These are phyloP conservation scores for Cavia porcellus DNA, from an alignment of 2,113 vertebrate genomes.

Conservation along the genomic window DNA sequence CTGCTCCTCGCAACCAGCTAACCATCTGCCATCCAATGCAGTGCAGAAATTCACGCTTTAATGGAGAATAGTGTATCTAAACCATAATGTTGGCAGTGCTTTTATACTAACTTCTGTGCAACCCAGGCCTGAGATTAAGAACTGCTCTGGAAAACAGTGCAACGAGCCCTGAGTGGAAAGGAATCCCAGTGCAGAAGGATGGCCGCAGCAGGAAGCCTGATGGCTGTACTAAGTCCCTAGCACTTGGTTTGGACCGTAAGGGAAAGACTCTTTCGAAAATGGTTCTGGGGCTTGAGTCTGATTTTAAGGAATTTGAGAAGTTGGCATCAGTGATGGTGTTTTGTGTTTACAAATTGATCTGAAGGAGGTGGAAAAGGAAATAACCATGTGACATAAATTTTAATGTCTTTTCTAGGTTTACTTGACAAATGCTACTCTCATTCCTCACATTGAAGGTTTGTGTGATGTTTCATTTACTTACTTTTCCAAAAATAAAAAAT, in stretches of 20 bases:
- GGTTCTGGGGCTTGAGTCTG: not conserved
- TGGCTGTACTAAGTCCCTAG: too few relatives aligned
- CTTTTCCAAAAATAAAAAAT: not conserved
- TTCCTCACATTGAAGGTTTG: not conserved
- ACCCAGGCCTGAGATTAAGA: not conserved
- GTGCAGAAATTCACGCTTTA: not conserved
- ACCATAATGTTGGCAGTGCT: not conserved
- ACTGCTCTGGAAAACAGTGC: not conserved
- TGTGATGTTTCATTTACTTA: not conserved
- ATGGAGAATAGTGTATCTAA: not conserved
- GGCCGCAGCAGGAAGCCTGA: not conserved
- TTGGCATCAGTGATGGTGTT: not conserved
- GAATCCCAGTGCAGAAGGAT: not conserved
- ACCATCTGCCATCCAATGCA: not conserved
- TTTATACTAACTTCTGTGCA: not conserved
- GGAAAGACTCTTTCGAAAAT: not conserved
- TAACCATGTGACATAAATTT: not conserved
- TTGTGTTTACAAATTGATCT: not conserved
- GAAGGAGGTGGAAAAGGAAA: not conserved
- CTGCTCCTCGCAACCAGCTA: not conserved
- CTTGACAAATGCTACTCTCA: not conserved
- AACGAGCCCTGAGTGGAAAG: not conserved
- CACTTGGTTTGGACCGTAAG: too few relatives aligned
- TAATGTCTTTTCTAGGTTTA: not conserved
- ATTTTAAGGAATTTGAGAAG: not conserved